Percentiles rank a stretch among this genome's conserved stretches.
Conservation (phyloP, 2,113 vertebrate species). For the Cynoglossus semilaevis region DNA sequence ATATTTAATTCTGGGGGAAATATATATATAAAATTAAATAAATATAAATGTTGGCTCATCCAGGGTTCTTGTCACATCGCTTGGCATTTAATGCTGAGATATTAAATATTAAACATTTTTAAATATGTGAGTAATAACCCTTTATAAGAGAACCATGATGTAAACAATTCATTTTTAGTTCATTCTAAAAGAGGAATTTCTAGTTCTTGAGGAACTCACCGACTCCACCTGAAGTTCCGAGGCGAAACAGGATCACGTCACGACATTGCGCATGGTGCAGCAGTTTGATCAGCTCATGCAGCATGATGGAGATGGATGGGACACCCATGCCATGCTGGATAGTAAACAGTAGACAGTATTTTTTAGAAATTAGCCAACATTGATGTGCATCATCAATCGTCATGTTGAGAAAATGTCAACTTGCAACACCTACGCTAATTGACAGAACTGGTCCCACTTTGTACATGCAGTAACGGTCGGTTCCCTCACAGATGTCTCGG, state of each 20-base stretch:
- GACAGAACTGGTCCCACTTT: conserved; percentile 85
- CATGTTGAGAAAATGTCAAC: neutral
- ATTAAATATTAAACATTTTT: too few species aligned
- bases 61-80: too few species aligned
- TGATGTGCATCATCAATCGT: neutral
- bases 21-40: too few species aligned
- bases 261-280: conserved; percentile 81
- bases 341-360: neutral
- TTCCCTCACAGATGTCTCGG: conserved; percentile 80
- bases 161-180: neutral
- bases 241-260: conserved; percentile 83
- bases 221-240: conserved; percentile 86
- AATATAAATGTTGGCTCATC: too few species aligned
- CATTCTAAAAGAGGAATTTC: too few species aligned
- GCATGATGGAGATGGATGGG: conserved; percentile 88
- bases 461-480: conserved; percentile 84
- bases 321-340: conserved; percentile 85
- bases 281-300: conserved; percentile 90
- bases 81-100: too few species aligned
- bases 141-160: too few species aligned
- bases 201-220: conserved; percentile 65
- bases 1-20: too few species aligned
- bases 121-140: too few species aligned
- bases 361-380: neutral
- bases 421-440: conserved; percentile 76